Percentiles rank a stretch among this genome's conserved stretches.
phyloP scores from a whole-genome alignment of 2,888 invertebrate species.

The Marronus borbonicus region DNA sequence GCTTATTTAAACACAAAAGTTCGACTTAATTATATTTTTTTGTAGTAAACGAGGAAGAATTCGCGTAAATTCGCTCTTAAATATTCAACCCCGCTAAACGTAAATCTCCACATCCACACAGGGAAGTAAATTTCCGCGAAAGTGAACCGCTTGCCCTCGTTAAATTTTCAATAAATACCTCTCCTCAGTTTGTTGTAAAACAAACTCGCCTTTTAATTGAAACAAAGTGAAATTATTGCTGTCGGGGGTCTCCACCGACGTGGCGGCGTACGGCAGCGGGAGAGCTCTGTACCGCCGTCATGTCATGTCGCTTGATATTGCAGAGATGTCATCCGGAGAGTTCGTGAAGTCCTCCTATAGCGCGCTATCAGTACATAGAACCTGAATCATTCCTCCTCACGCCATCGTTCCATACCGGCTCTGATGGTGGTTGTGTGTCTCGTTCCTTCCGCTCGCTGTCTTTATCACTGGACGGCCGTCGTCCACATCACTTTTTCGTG shows the following conservation, averaged over 20 bases:
- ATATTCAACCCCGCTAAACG: not conserved
- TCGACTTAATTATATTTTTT: not conserved
- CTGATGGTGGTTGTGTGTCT: conserved; percentile 25
- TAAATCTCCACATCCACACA: not conserved
- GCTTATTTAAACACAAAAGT: not conserved
- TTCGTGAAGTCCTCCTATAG: conserved; percentile 25
- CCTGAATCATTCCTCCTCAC: conserved; percentile 30
- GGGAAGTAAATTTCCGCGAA: not conserved
- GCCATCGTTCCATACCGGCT: conserved; percentile 8
- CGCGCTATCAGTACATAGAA: conserved; percentile 16
- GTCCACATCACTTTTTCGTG: conserved; percentile 56
- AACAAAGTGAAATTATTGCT: conserved; percentile 35
- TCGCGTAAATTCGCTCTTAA: not conserved
- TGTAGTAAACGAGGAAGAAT: no score
- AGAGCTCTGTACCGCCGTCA: conserved; percentile 33
- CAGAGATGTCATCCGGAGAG: conserved; percentile 43
- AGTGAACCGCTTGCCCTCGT: not conserved
- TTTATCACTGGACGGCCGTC: conserved; percentile 57
- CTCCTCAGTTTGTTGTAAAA: conserved; percentile 18
- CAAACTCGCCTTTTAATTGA: conserved; percentile 36
- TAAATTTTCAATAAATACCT: conserved; percentile 30
- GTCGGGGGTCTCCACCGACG: not conserved
- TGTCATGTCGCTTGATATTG: conserved; percentile 45
- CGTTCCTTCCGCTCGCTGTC: conserved; percentile 54
- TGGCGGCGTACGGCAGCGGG: conserved; percentile 3